phyloP scores from a whole-genome alignment of 1,140 invertebrate species.

The Zaprionus camerounensis region DNA sequence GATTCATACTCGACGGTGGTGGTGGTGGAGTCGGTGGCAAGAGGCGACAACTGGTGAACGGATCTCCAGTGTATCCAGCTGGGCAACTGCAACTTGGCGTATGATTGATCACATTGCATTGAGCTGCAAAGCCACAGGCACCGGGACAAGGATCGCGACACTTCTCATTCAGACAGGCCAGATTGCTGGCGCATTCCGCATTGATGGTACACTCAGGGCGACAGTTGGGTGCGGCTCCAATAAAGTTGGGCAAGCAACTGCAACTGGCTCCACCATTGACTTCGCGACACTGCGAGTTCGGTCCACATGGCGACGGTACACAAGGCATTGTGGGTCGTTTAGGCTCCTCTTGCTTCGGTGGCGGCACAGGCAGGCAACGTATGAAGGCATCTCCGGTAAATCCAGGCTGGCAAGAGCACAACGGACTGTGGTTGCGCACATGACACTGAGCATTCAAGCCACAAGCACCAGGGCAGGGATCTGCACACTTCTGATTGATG shows the following conservation, averaged over 20 bases:
- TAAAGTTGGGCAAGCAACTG: constrained; percentile 88
- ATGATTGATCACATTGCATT: constrained; percentile 89
- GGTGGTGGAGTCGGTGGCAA: constrained; percentile 83
- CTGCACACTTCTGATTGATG: constrained; percentile 92
- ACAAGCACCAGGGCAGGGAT: constrained; percentile 93
- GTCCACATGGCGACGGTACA: constrained; percentile 90
- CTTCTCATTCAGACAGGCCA: constrained; percentile 89
- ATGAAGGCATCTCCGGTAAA: constrained; percentile 94
- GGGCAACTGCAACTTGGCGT: constrained; percentile 89
- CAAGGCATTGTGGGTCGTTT: constrained; percentile 87
- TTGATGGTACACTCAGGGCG: constrained; percentile 90
- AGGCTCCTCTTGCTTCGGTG: constrained; percentile 85
- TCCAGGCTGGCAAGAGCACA: constrained; percentile 90
- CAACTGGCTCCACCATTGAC: constrained; percentile 88
- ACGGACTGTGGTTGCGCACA: constrained; percentile 93
- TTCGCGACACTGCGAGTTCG: constrained; percentile 89
- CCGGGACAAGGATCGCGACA: constrained; percentile 90
- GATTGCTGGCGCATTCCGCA: constrained; percentile 88
- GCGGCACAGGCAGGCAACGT: constrained; percentile 87
- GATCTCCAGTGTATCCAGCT: constrained; percentile 89
- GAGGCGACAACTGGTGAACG: constrained; percentile 86
- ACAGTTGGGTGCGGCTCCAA: constrained; percentile 89
- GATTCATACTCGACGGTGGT: constrained; percentile 75
- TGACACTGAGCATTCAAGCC: constrained; percentile 92
- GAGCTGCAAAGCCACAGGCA: constrained; percentile 88